Evolutionary conservation across 2,113 vertebrate species (phyloP), one percentile per base, ranked within the genome.

Genomic region (Grammomys dolichurus): DNA sequence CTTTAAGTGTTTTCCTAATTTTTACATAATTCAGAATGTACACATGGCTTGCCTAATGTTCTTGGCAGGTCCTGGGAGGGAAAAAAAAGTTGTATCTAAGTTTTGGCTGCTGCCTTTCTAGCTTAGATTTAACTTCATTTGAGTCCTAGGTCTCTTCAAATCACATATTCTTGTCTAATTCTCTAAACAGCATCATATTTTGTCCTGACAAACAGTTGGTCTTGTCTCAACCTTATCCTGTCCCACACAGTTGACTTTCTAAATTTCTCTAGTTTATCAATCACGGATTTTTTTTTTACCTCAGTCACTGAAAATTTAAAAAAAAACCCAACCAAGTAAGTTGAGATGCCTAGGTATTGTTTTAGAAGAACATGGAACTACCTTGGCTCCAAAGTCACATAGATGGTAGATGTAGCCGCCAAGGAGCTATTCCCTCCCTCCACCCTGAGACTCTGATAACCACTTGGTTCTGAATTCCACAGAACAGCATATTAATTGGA

Each of bases 1-100:
- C 20, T 87, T 67, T 54, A 88, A 92, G 73, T 94, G n/a, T 90
- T 85, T 75, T 28, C 31, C 84, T 87, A 12, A 67, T 22, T 93
- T 90, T 72, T 60, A 54, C 10, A 16, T 24, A 89, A 76, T 12
- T 94, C n/a, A 88, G 24, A 93, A 8, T 58, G 7, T 48, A 22
- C 12, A 46, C 72, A 1, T 7, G 63, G 19, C 17, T 78, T 54
- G 63, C 10, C 5, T 69, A 87, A 76, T 3, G 65, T 56, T 7
- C 22, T 82, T 84, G 82, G 43, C 85, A 94, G 87, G 28, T 87
- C 69, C 78, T 89, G 12, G 40, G 78, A 33, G 43, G 82, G 89
- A 43, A 77, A 17, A 77, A 17, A 58, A 69, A 17, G 2, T 88
- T 91, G 84, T 72, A 56, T 93, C 73, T 40, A 0, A 2, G 67